These are phyloP conservation scores for Glossosoma conforme DNA, from an alignment of 1,140 invertebrate genomes.

Conservation along the genomic window DNA sequence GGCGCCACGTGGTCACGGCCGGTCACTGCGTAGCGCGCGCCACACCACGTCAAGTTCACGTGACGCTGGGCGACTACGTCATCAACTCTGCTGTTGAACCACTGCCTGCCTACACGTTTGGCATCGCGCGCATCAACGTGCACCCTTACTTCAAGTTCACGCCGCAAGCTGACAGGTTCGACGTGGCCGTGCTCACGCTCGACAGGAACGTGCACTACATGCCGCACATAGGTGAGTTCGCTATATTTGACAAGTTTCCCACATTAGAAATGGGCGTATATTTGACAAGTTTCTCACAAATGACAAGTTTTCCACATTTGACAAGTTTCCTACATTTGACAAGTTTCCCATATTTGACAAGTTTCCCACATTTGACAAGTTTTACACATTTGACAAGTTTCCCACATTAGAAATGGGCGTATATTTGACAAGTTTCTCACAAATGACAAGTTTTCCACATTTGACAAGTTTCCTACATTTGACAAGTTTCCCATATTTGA, in stretches of 20 bases:
- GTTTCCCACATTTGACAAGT: too few relatives aligned
- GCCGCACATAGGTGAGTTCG: slow-evolving; percentile 75
- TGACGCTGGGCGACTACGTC: slow-evolving; percentile 89
- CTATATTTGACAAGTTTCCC: neutral
- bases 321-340: too few relatives aligned
- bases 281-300: too few relatives aligned
- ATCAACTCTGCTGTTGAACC: slow-evolving; percentile 90
- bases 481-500: too few relatives aligned
- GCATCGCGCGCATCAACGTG: slow-evolving; percentile 80
- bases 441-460: too few relatives aligned
- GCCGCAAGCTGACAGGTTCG: slow-evolving; percentile 83
- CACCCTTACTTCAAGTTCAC: slow-evolving; percentile 95
- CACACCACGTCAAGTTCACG: slow-evolving; percentile 81
- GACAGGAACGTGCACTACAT: slow-evolving; percentile 84
- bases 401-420: too few relatives aligned
- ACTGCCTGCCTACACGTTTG: slow-evolving; percentile 84
- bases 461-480: too few relatives aligned
- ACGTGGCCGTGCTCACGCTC: slow-evolving; percentile 85
- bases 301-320: too few relatives aligned
- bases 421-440: too few relatives aligned
- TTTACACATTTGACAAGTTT: too few relatives aligned
- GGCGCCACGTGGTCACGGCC: slow-evolving; percentile 90
- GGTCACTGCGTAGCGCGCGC: slow-evolving; percentile 94
- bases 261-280: too few relatives aligned
- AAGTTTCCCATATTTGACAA: too few relatives aligned